These are phyloP conservation scores for Atta colombica DNA, from an alignment of 1,140 invertebrate species.

Conservation along the genomic window DNA sequence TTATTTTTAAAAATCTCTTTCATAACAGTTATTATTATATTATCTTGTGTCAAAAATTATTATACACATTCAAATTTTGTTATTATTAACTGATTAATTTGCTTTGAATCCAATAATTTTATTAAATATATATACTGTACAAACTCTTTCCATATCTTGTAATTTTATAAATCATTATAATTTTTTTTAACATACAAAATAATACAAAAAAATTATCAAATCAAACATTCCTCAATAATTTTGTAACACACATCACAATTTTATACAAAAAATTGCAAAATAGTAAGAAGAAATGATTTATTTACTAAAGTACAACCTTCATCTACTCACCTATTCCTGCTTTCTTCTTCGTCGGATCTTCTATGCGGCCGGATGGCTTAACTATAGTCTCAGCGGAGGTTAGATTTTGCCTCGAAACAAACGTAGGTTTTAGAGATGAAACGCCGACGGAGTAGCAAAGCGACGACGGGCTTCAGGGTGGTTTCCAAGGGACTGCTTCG, in stretches of 20 bases:
- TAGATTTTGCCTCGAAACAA: constrained; percentile 34
- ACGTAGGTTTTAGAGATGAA: constrained; percentile 62
- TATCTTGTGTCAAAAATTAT: not conserved
- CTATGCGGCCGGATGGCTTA: not conserved
- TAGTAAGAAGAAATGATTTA: not conserved
- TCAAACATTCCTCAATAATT: constrained; percentile 29
- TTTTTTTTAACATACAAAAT: not conserved
- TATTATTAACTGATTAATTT: not conserved
- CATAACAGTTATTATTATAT: not conserved
- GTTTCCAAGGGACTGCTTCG: constrained; percentile 84
- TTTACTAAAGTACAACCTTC: not conserved
- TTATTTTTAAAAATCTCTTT: not conserved
- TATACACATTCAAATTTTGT: not conserved
- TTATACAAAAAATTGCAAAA: not conserved
- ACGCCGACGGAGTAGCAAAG: constrained; percentile 77
- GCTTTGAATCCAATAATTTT: not conserved
- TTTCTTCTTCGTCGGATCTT: not conserved
- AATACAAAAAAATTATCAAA: not conserved
- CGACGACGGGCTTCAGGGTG: constrained; percentile 83
- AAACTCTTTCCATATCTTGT: not conserved
- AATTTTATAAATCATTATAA: not conserved
- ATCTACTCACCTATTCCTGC: constrained; percentile 62
- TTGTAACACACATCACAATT: not conserved
- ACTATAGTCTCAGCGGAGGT: not conserved
- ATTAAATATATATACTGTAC: not conserved